Evolutionary conservation across 2,888 invertebrate species (phyloP).

Genomic region (Celastrina argiolus): DNA sequence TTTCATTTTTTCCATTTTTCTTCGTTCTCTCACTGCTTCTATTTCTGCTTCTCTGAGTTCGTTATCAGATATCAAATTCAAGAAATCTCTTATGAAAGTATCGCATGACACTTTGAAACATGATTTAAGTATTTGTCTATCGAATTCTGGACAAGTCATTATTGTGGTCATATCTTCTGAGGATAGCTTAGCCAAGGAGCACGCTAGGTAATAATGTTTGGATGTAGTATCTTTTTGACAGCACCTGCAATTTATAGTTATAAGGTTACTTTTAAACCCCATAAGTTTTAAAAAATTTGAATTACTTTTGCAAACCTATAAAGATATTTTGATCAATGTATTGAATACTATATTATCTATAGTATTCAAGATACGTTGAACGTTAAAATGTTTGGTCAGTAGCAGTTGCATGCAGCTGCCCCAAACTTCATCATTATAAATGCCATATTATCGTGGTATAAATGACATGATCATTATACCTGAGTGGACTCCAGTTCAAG

Average conservation of each 20-base stretch:
- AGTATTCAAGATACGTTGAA: too few relatives aligned
- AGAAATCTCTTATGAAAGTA: conserved; percentile 62
- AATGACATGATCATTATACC: too few relatives aligned
- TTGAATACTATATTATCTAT: too few relatives aligned
- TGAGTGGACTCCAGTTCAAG: too few relatives aligned
- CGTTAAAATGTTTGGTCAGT: too few relatives aligned
- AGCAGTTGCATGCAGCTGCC: too few relatives aligned
- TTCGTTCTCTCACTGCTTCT: conserved; percentile 51
- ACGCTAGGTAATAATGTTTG: conserved; percentile 56
- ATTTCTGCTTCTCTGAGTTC: conserved; percentile 61
- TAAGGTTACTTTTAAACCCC: background rate
- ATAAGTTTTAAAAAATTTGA: too few relatives aligned
- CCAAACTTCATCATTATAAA: too few relatives aligned
- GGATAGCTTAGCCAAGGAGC: conserved; percentile 52
- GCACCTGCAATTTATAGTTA: conserved; percentile 50
- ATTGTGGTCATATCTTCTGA: conserved; percentile 63
- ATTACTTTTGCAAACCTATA: too few relatives aligned
- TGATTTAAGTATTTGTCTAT: conserved; percentile 68
- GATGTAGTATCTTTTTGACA: conserved; percentile 55
- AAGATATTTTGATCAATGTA: too few relatives aligned
- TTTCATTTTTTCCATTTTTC: conserved; percentile 44
- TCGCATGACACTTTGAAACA: conserved; percentile 73
- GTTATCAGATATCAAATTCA: conserved; percentile 49
- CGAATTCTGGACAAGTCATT: conserved; percentile 68
- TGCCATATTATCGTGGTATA: too few relatives aligned